Evolutionary conservation across 1,140 invertebrate species (phyloP).

Genomic region (Cylas formicarius): DNA sequence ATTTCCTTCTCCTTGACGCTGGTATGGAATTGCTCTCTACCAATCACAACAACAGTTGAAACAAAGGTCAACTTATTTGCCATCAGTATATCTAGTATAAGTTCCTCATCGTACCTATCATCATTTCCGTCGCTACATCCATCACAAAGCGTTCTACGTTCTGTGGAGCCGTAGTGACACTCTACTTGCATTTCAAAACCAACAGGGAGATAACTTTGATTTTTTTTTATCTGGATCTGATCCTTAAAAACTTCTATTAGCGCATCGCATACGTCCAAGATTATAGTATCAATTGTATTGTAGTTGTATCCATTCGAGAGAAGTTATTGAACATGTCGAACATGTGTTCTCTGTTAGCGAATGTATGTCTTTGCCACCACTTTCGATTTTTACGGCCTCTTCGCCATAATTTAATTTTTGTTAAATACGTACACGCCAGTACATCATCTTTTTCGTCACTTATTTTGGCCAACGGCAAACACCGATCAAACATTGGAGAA

Average conservation of each 20-base stretch:
- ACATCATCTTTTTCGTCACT: too few relatives aligned
- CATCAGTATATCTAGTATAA: constrained; percentile 1
- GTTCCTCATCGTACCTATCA: constrained; percentile 6
- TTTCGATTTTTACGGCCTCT: constrained; percentile 15
- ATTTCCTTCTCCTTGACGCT: constrained; percentile 15
- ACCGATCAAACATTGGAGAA: too few relatives aligned
- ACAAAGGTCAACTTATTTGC: constrained; percentile 7
- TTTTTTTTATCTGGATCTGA: constrained; percentile 8
- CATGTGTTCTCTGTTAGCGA: too few relatives aligned
- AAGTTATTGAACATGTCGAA: constrained; percentile 17
- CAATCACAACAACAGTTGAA: neutral
- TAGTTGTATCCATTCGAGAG: constrained; percentile 12
- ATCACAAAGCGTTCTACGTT: constrained; percentile 1
- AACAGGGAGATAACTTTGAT: too few relatives aligned
- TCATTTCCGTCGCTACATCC: constrained; percentile 3
- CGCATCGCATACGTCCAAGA: constrained; percentile 27
- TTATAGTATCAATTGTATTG: constrained; percentile 16
- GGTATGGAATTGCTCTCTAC: constrained; percentile 10
- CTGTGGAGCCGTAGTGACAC: neutral
- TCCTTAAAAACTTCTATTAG: constrained; percentile 3
- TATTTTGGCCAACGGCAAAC: too few relatives aligned
- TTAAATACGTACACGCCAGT: constrained; percentile 9
- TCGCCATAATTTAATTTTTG: constrained; percentile 11
- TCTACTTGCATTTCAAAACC: constrained; percentile 1
- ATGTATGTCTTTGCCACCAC: too few relatives aligned